Percentiles rank a stretch among this genome's conserved stretches.
Conservation (phyloP, 2,797 vertebrate species). For the Allobates femoralis region DNA sequence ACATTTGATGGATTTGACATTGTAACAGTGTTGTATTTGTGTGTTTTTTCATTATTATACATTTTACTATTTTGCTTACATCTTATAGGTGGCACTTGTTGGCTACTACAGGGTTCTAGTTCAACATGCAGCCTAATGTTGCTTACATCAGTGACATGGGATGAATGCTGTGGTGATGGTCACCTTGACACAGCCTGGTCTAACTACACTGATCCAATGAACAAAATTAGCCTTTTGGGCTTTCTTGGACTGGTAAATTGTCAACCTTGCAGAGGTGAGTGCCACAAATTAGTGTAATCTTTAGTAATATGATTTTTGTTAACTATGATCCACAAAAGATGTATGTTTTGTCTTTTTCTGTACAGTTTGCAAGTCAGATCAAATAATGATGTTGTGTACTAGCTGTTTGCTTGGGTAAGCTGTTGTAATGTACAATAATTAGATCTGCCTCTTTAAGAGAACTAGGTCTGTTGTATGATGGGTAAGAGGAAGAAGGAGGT, state of each 20-base stretch:
- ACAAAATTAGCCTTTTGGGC: slow-evolving; percentile 92
- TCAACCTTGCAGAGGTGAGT: slow-evolving; percentile 93
- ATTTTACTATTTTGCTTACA: neutral
- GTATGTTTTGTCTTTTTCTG: no score
- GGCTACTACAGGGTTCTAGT: slow-evolving; percentile 89
- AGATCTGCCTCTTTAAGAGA: no score
- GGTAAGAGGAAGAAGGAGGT: no score
- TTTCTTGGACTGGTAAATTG: slow-evolving; percentile 92
- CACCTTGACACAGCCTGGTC: slow-evolving; percentile 93
- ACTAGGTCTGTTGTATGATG: no score
- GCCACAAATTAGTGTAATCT: neutral
- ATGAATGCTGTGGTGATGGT: slow-evolving; percentile 89
- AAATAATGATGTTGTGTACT: no score
- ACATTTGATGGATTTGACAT: no score
- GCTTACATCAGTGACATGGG: slow-evolving; percentile 86
- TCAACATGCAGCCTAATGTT: slow-evolving; percentile 93
- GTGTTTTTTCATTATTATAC: neutral
- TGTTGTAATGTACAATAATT: no score
- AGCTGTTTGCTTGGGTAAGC: no score
- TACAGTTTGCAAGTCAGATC: no score
- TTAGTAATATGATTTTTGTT: neutral
- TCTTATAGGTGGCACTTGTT: slow-evolving; percentile 89
- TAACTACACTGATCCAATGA: slow-evolving; percentile 89
- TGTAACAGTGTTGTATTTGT: neutral
- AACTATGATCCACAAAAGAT: no score